Evolutionary conservation across 1,140 invertebrate species (phyloP), one percentile per base, ranked within the genome.

Genomic region (Philotrypesis tridentata): DNA sequence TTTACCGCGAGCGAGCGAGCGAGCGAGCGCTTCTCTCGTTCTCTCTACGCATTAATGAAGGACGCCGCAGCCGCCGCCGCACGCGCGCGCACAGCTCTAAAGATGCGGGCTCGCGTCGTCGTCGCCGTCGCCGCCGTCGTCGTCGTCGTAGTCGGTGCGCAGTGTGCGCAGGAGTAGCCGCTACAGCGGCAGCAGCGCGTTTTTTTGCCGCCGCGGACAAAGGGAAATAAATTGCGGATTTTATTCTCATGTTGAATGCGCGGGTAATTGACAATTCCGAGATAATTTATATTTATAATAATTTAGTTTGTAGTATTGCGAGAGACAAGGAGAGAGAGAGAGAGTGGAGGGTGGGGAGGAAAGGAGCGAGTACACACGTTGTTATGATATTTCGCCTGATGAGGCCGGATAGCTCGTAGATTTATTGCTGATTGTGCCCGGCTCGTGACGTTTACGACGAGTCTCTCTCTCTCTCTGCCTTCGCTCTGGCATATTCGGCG

Each of bases 231-330:
- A 75, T 75, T 75, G 14, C 29, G 27, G 61, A 37, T 75, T 75
- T 75, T 63, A 33, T 63, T 75, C 55, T 63, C 55, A 37, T 55
- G 48, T 23, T 33, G 48, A 33, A 75, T 75, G 55, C 48, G 33
- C 61, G 55, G 33, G 11, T 77, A 67, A 77, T 77, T 77, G 75
- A 77, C 75, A 77, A 77, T 77, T 77, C 40, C 33, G n/a, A 21
- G 63, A 48, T 77, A 65, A 77, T 77, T 77, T 77, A 67, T 67
- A 65, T 43, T 77, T 67, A 67, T 37, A 63, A 75, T 75, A 31
- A 75, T 63, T 75, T 29, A 37, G 73, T 75, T 75, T 74, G 72
- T 55, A 55, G 48, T 23, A 43, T 71, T 71, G 68, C 29, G 65
- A n/a, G n/a, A n/a, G n/a, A n/a, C n/a, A n/a, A n/a, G n/a, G n/a